phyloP scores from a whole-genome alignment of 92 coral and sea anemone species.

The Metridium senile region DNA sequence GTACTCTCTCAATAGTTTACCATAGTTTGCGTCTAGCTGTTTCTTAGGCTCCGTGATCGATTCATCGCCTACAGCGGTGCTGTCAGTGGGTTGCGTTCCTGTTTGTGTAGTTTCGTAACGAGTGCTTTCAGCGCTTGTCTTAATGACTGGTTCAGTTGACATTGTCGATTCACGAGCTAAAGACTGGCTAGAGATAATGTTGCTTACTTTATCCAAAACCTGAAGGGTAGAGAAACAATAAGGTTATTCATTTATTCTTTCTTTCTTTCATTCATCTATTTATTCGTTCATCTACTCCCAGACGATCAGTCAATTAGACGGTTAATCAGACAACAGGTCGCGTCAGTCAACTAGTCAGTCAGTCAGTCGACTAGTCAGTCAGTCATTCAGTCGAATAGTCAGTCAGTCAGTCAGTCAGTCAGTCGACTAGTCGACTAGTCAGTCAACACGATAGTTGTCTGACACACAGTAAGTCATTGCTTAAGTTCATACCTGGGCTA shows the following conservation, averaged over 20 bases:
- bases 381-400: no score
- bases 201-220: conserved; percentile 62
- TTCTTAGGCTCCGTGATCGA: conserved; percentile 15
- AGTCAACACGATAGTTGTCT: no score
- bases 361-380: no score
- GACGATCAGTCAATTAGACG: no score
- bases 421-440: no score
- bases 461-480: no score
- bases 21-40: conserved; percentile 55
- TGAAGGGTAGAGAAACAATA: not conserved
- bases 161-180: conserved; percentile 29
- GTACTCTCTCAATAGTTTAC: conserved; percentile 79
- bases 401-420: no score
- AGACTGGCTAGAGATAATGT: conserved; percentile 53
- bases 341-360: no score
- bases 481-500: conserved; percentile 57
- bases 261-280: no score
- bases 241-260: no score
- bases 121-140: conserved; percentile 43
- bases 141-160: conserved; percentile 5
- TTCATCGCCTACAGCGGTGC: conserved; percentile 4
- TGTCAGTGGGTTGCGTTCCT: not conserved
- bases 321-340: no score
- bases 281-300: no score
- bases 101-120: conserved; percentile 10